A percentile compares a stretch with the other conserved stretches of the same genome.
These are phyloP conservation scores for Hirundo rustica DNA, from an alignment of 2,797 vertebrate species.

Conservation along the genomic window DNA sequence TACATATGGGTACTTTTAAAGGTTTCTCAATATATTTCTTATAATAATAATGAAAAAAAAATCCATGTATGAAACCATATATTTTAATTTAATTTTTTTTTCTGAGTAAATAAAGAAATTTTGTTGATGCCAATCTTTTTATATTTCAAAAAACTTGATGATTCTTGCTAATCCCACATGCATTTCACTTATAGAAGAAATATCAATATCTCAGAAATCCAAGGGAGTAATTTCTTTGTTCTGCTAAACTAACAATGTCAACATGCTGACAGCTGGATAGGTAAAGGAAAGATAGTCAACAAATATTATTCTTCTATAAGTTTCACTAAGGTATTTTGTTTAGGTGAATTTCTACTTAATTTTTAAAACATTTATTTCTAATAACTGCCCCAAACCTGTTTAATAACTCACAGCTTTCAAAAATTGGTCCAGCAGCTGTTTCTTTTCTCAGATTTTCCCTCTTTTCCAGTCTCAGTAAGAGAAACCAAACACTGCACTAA, in stretches of 20 bases:
- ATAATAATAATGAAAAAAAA: no score
- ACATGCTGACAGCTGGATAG: background rate
- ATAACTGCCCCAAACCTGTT: background rate
- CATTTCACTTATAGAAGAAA: background rate
- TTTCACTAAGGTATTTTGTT: background rate
- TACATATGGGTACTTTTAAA: background rate
- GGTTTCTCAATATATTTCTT: background rate
- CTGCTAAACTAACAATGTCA: background rate
- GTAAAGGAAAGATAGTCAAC: background rate
- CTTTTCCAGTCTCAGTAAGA: background rate
- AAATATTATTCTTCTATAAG: background rate
- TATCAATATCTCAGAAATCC: background rate
- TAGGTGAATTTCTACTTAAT: background rate
- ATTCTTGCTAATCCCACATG: background rate
- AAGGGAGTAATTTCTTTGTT: background rate
- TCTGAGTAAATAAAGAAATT: background rate
- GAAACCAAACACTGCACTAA: background rate
- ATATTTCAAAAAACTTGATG: background rate
- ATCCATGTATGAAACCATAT: background rate
- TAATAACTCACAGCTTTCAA: background rate
- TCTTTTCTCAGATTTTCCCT: background rate
- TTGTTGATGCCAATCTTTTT: fast-evolving
- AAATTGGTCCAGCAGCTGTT: background rate
- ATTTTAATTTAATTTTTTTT: background rate
- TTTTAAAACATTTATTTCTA: background rate